Percentiles rank a stretch among this genome's conserved stretches.
Evolutionary conservation across 2,888 invertebrate genomes (phyloP).

Genomic region (Ectemnius lituratus): DNA sequence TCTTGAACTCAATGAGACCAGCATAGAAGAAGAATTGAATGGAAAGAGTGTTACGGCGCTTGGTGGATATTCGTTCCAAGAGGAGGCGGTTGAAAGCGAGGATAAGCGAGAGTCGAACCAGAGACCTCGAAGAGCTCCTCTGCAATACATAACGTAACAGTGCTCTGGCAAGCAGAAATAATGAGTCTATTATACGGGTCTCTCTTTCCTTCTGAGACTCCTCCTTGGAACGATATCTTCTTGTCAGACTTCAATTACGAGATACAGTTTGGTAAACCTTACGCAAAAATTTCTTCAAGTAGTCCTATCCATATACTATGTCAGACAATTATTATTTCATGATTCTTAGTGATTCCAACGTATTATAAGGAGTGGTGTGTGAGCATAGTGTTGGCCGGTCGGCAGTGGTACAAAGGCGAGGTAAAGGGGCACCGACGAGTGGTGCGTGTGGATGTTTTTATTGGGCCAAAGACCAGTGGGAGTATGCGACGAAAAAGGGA

Average conservation of each 20-base stretch:
- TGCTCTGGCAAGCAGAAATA: conserved; percentile 72
- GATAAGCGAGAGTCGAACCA: conserved; percentile 71
- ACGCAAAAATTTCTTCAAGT: conserved; percentile 16
- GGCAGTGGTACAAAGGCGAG: background rate
- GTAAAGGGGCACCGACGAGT: conserved; percentile 30
- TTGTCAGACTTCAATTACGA: conserved; percentile 12
- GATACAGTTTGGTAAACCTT: conserved; percentile 40
- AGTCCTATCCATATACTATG: too few relatives aligned
- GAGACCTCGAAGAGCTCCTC: conserved; percentile 66
- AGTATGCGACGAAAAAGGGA: background rate
- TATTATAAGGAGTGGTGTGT: conserved; percentile 19
- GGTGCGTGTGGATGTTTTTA: conserved; percentile 19
- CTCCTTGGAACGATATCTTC: conserved; percentile 52
- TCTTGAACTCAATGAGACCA: background rate
- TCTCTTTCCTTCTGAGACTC: conserved; percentile 39
- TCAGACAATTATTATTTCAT: too few relatives aligned
- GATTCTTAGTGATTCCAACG: too few relatives aligned
- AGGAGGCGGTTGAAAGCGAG: conserved; percentile 67
- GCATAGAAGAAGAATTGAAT: background rate
- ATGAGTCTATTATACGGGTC: conserved; percentile 71
- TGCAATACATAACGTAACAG: conserved; percentile 71
- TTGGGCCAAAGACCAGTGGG: too few relatives aligned
- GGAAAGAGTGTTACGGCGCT: background rate
- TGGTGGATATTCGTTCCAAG: conserved; percentile 61
- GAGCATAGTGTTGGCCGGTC: too few relatives aligned